Conservation (phyloP, 2,888 invertebrate species). For the Melikaiella ostensackeni region DNA sequence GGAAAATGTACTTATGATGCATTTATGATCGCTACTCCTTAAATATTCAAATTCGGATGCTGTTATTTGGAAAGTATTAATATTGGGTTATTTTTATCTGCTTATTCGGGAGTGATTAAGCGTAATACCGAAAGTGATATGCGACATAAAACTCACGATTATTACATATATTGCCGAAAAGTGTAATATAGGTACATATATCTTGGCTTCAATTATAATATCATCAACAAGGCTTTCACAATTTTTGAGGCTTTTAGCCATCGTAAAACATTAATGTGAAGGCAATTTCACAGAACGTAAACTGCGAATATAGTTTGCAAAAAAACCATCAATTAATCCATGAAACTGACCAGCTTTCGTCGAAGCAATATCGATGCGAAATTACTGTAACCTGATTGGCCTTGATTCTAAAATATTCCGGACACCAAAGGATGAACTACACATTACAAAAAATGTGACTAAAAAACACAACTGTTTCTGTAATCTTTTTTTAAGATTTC, state of each 20-base stretch:
- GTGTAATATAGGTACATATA: background rate
- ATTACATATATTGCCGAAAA: slow-evolving; percentile 11
- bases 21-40: too few species aligned
- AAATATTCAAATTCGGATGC: too few species aligned
- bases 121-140: background rate
- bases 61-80: too few species aligned
- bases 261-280: slow-evolving; percentile 9
- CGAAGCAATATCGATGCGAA: slow-evolving; percentile 9
- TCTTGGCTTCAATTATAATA: slow-evolving; percentile 4
- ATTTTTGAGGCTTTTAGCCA: slow-evolving; percentile 1
- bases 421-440: too few species aligned
- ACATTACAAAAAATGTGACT: too few species aligned
- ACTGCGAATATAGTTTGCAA: slow-evolving; percentile 21
- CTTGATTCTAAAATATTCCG: background rate
- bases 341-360: slow-evolving; percentile 15
- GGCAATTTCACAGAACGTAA: slow-evolving; percentile 22
- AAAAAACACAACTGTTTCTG: too few species aligned
- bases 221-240: slow-evolving; percentile 20
- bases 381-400: background rate
- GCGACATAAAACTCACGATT: slow-evolving; percentile 1
- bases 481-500: too few species aligned
- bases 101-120: background rate
- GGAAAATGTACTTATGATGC: too few species aligned
- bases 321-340: slow-evolving; percentile 3
- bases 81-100: background rate